Base-by-base conservation (phyloP, 1,140 invertebrate genomes). In the Spodoptera frugiperda region DNA sequence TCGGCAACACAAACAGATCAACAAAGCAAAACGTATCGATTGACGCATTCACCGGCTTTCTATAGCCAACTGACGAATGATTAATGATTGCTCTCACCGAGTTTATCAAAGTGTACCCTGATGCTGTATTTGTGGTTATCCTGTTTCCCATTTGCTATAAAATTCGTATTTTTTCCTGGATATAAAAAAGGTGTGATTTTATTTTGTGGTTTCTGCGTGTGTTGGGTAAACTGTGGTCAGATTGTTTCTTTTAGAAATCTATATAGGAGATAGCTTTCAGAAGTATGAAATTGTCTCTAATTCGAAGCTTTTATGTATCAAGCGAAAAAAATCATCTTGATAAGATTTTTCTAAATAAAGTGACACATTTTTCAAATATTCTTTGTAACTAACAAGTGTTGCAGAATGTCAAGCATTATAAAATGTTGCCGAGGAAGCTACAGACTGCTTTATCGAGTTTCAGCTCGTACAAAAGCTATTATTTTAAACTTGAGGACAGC, bases 401-500 rank as follows among this genome's bases (percentile, higher is more conserved):
- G 33, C 33, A 39, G 8, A 39, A 39, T 39, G 33, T 8, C 33
- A 39, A 39, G 33, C 33, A 6, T 6, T 33, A 25, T n/a, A 59
- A 25, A 59, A 14, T 5, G 6, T n/a, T 61, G 11, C 17, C n/a
- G 8, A 61, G 57, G 57, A 39, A n/a, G 9, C 30, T 33, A 61
- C 55, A 9, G 54, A 5, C 10, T 15, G 33, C 30, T 61, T 61
- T 61, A 61, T 61, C 14, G 57, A 65, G 61, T 65, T 44, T 48
- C 10, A 10, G 3, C 44, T 65, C 61, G 65, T 51, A 51, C 15
- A 33, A 68, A 21, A 51, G 39, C 65, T 49, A 68, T 68, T 51
- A 68, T 68, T 68, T 68, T 68, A 68, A 68, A 68, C 65, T 51
- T 30, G 48, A 68, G 19, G 65, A 25, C 46, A 68, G 46, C 65